Evolutionary conservation across 2,113 vertebrate species (phyloP).

Genomic region (Aphyosemion australe): DNA sequence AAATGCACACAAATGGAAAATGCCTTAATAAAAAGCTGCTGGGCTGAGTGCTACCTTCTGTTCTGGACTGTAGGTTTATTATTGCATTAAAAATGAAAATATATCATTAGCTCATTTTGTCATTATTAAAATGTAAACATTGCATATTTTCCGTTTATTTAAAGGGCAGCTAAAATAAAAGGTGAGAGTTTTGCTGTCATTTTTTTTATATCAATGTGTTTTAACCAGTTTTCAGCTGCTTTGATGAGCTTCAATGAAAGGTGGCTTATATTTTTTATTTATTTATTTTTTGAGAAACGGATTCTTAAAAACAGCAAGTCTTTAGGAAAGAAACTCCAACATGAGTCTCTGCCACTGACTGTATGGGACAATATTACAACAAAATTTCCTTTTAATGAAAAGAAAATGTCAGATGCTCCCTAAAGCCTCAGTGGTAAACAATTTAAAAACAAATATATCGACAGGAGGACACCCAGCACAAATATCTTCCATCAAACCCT

Average conservation of each 20-base stretch:
- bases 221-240: too few relatives aligned
- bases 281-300: too few relatives aligned
- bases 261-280: too few relatives aligned
- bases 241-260: too few relatives aligned
- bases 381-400: too few relatives aligned
- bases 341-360: background rate
- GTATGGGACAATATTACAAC: too few relatives aligned
- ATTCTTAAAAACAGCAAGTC: too few relatives aligned
- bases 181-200: background rate
- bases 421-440: background rate
- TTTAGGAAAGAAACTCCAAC: background rate
- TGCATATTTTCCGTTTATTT: too few relatives aligned
- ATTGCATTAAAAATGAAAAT: background rate
- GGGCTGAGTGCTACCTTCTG: background rate
- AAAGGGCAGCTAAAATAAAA: background rate
- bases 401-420: too few relatives aligned
- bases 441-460: background rate
- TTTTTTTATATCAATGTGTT: too few relatives aligned
- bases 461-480: background rate
- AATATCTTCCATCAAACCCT: background rate
- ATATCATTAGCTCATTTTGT: background rate
- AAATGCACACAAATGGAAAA: slow-evolving; percentile 1
- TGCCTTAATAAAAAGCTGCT: background rate
- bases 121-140: background rate
- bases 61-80: background rate